Percentiles rank a stretch among this genome's conserved stretches.
phyloP scores from a whole-genome alignment of 2,797 vertebrate genomes.

The Aplochiton taeniatus region DNA sequence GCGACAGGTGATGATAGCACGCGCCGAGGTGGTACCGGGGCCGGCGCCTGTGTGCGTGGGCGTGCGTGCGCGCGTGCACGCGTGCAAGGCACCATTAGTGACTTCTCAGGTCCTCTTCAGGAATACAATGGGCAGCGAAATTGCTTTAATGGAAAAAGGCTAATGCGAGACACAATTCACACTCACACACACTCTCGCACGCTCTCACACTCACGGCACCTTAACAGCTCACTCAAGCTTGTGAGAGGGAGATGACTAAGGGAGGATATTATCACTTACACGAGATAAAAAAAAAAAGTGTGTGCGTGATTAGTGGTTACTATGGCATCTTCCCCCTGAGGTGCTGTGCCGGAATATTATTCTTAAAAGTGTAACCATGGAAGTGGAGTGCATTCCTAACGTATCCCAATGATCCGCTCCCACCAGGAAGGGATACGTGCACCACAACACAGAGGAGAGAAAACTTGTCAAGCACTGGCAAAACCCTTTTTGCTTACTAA shows the following conservation, averaged over 20 bases:
- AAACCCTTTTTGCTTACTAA: no score
- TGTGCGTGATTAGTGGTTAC: no score
- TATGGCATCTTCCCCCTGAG: no score
- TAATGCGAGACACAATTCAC: constrained; percentile 68
- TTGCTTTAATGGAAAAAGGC: constrained; percentile 84
- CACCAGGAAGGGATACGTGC: no score
- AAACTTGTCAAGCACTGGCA: no score
- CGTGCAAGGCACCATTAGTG: constrained; percentile 81
- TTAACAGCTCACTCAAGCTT: constrained; percentile 76
- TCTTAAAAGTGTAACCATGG: no score
- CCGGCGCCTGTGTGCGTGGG: constrained; percentile 51
- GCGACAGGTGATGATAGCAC: constrained; percentile 78
- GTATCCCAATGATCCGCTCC: no score
- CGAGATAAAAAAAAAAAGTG: constrained; percentile 56
- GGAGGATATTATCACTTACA: constrained; percentile 77
- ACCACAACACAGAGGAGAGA: no score
- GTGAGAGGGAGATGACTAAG: constrained; percentile 72
- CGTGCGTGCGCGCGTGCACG: constrained; percentile 60
- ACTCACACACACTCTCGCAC: constrained; percentile 29
- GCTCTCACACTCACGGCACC: constrained; percentile 53
- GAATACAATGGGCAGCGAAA: constrained; percentile 82
- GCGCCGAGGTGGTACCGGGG: constrained; percentile 47
- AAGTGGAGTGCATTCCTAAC: no score
- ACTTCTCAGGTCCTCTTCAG: constrained; percentile 84
- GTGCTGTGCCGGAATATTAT: no score